Evolutionary conservation across 2,888 invertebrate genomes (phyloP).

Genomic region (Kuschelorhynchus macadamiae): DNA sequence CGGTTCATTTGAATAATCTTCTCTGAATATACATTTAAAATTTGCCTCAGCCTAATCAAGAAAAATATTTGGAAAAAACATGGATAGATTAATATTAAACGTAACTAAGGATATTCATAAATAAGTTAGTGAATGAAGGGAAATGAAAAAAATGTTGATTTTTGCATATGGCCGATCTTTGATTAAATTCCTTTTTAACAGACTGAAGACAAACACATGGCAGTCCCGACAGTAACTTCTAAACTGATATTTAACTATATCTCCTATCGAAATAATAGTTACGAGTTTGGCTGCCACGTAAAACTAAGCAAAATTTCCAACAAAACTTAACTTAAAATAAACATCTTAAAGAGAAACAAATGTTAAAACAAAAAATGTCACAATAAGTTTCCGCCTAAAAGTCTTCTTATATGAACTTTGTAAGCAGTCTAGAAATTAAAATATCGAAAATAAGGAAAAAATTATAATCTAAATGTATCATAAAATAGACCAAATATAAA

Average conservation of each 20-base stretch:
- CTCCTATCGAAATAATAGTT: not conserved
- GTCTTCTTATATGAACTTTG: constrained; percentile 15
- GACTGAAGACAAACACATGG: not conserved
- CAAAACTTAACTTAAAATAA: constrained; percentile 48
- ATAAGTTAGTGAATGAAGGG: not conserved
- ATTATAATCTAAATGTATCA: not conserved
- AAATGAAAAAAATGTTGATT: too few species aligned
- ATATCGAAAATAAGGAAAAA: constrained; percentile 11
- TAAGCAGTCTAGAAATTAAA: constrained; percentile 28
- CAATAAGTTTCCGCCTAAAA: constrained; percentile 19
- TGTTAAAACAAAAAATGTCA: constrained; percentile 25
- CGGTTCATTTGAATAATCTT: constrained; percentile 29
- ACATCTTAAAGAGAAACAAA: constrained; percentile 46
- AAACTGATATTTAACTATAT: constrained; percentile 4
- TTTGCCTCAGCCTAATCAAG: constrained; percentile 12
- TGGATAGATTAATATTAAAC: too few species aligned
- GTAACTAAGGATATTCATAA: not conserved
- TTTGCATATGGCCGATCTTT: too few species aligned
- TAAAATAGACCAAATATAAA: constrained; percentile 19
- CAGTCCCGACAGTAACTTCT: not conserved
- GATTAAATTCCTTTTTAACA: not conserved
- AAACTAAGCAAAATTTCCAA: constrained; percentile 32
- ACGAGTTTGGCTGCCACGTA: not conserved
- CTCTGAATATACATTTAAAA: constrained; percentile 18
- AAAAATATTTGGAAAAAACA: not conserved